Evolutionary conservation across 2,797 vertebrate genomes (phyloP).

Genomic region (Botia almorhae): DNA sequence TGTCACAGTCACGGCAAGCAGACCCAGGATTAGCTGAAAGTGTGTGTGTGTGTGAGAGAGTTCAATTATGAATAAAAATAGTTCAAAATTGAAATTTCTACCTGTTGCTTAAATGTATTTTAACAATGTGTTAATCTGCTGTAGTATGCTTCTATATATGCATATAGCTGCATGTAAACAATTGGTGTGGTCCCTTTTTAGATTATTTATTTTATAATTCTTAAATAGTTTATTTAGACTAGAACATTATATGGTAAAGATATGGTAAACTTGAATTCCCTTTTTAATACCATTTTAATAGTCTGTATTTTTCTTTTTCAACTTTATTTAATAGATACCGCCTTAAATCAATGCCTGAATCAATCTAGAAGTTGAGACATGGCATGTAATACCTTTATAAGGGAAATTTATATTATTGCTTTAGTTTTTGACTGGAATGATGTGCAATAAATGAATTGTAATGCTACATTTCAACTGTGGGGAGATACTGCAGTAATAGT

Average conservation of each 20-base stretch:
- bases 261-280: no score
- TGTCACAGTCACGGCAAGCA: conserved; percentile 11
- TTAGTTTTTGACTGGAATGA: background rate
- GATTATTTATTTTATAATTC: background rate
- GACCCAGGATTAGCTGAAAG: background rate
- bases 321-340: background rate
- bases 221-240: background rate
- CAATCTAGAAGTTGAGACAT: background rate
- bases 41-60: background rate
- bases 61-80: background rate
- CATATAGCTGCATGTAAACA: background rate
- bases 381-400: no score
- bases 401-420: background rate
- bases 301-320: no score
- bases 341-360: background rate
- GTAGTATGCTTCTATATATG: background rate
- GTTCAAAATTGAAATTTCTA: background rate
- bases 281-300: no score
- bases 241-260: background rate
- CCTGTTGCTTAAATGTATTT: background rate
- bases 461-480: background rate
- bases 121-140: background rate
- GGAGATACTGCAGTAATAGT: background rate
- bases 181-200: background rate
- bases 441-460: background rate